phyloP scores from a whole-genome alignment of 64 coral and sea anemone species.

The Dendronephthya gigantea region DNA sequence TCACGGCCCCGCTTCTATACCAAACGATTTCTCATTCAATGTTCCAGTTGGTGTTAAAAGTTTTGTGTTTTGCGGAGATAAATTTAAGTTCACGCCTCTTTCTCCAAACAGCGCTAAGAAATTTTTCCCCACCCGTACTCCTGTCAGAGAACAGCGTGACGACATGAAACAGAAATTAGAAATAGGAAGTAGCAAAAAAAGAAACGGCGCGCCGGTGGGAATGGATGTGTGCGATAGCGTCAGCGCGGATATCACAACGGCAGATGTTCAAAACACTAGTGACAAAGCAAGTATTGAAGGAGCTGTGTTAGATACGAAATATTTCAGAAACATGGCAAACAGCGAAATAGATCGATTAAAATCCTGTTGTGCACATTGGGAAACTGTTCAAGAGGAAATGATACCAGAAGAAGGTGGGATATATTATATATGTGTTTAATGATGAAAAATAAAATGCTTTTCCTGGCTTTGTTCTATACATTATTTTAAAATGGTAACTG shows the following conservation, averaged over 20 bases:
- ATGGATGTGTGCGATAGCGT: not conserved
- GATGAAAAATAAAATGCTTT: not conserved
- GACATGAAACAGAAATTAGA: not conserved
- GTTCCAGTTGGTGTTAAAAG: not conserved
- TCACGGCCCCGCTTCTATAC: too few species aligned
- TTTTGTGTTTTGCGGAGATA: not conserved
- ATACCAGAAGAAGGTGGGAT: not conserved
- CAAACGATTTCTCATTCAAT: not conserved
- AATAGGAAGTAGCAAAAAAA: not conserved
- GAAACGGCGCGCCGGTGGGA: not conserved
- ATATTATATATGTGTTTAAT: too few species aligned
- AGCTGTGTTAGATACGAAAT: not conserved
- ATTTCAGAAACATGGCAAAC: not conserved
- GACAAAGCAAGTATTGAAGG: not conserved
- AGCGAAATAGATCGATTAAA: not conserved
- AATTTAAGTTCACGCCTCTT: not conserved
- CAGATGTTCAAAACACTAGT: not conserved
- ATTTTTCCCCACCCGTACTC: not conserved
- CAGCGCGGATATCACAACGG: not conserved
- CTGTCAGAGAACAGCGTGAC: too few species aligned
- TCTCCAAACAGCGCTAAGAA: not conserved
- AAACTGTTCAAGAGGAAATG: not conserved
- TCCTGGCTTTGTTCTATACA: not conserved
- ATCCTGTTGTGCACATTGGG: not conserved
- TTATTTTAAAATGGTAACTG: not conserved